A percentile compares a stretch with the other conserved stretches of the same genome.
These are phyloP conservation scores for Ligdia adustata DNA, from an alignment of 2,888 invertebrate genomes.

Conservation along the genomic window DNA sequence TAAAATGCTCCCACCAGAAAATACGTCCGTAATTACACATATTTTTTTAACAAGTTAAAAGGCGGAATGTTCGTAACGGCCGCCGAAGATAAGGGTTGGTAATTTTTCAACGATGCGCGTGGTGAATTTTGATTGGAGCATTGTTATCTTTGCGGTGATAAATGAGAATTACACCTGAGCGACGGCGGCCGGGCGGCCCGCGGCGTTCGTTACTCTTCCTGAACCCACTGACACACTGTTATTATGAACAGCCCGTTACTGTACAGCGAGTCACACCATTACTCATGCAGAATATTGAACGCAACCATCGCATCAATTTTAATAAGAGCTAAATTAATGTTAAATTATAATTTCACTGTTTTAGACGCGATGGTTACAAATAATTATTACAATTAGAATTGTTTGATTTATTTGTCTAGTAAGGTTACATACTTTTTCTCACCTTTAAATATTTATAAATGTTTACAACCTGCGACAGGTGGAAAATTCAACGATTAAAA, in stretches of 20 bases:
- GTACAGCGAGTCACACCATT: constrained; percentile 35
- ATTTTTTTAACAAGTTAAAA: constrained; percentile 48
- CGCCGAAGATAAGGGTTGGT: constrained; percentile 36
- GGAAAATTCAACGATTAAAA: too few species aligned
- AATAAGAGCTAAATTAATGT: constrained; percentile 15
- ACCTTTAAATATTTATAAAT: too few species aligned
- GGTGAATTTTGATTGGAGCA: constrained; percentile 43
- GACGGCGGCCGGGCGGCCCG: constrained; percentile 29
- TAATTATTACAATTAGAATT: too few species aligned
- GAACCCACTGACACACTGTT: constrained; percentile 37
- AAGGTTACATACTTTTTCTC: too few species aligned
- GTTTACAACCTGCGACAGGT: too few species aligned
- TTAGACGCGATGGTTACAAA: too few species aligned
- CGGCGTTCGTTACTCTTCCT: constrained; percentile 37
- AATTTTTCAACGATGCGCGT: constrained; percentile 40
- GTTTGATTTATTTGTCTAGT: too few species aligned
- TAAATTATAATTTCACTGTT: too few species aligned
- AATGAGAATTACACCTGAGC: constrained; percentile 45
- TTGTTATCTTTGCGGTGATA: constrained; percentile 46
- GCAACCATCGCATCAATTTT: constrained; percentile 28
- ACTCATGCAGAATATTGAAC: constrained; percentile 38
- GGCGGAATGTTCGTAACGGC: constrained; percentile 30
- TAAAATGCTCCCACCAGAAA: constrained; percentile 50
- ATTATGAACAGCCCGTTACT: constrained; percentile 38
- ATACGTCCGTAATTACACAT: constrained; percentile 52